A percentile compares a stretch with the other conserved stretches of the same genome.
Conservation (phyloP, 2,888 invertebrate species). For the Hedya salicella region DNA sequence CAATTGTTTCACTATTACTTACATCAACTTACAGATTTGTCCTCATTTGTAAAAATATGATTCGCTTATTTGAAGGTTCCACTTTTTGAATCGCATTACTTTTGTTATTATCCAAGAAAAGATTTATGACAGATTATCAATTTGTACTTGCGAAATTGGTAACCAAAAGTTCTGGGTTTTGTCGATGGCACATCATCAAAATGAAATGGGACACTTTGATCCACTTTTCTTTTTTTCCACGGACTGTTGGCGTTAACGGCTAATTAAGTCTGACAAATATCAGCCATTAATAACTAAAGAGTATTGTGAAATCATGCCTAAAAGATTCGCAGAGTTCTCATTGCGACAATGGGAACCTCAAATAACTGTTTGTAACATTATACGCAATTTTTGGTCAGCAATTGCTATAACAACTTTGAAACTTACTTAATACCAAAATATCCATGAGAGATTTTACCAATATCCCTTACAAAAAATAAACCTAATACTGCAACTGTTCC, state of each 20-base stretch:
- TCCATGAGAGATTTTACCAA: conserved; percentile 30
- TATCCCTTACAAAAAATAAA: too few species aligned
- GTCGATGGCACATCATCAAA: conserved; percentile 27
- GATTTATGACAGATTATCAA: conserved; percentile 3
- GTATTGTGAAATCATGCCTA: too few species aligned
- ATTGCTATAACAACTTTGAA: conserved; percentile 37
- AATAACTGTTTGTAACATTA: conserved; percentile 29
- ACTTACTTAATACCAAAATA: conserved; percentile 31
- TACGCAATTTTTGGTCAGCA: conserved; percentile 39
- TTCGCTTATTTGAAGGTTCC: conserved; percentile 20
- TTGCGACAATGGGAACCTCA: conserved; percentile 19
- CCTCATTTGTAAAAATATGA: conserved; percentile 16
- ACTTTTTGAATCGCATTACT: not conserved
- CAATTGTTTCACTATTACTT: conserved; percentile 3
- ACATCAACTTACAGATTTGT: conserved; percentile 24
- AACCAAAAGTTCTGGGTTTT: conserved; percentile 10
- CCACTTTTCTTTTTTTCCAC: too few species aligned
- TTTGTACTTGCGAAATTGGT: conserved; percentile 14
- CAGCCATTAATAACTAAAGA: too few species aligned
- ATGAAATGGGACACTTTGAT: too few species aligned
- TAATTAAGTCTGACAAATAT: too few species aligned
- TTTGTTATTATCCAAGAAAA: not conserved
- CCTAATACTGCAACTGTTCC: not conserved
- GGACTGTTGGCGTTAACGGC: too few species aligned
- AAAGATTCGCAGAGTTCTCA: too few species aligned